These are phyloP conservation scores for Scrobipalpa atriplicella DNA, from an alignment of 2,888 invertebrate genomes.

Conservation along the genomic window DNA sequence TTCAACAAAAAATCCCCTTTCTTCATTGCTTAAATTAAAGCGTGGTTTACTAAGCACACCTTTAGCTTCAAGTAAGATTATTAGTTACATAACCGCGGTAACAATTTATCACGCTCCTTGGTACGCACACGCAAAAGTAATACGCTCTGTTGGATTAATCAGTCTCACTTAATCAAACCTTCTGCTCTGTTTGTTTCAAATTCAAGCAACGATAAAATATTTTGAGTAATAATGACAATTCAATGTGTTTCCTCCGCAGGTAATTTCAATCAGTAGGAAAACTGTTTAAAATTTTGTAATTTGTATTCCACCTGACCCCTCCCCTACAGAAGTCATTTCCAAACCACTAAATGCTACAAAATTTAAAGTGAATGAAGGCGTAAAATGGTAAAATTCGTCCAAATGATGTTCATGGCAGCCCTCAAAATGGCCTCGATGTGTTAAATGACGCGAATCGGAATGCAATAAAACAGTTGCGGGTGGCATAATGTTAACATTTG, in stretches of 20 bases:
- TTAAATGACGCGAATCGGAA: slow-evolving; percentile 58
- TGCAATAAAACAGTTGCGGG: slow-evolving; percentile 61
- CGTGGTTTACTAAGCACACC: not conserved
- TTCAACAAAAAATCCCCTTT: too few relatives aligned
- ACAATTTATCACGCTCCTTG: slow-evolving; percentile 20
- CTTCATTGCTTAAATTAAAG: not conserved
- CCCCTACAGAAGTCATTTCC: slow-evolving; percentile 2
- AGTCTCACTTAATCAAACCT: slow-evolving; percentile 17
- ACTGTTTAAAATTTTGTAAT: slow-evolving; percentile 11
- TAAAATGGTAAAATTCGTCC: slow-evolving; percentile 39
- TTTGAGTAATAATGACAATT: too few relatives aligned
- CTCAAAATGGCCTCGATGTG: slow-evolving; percentile 54
- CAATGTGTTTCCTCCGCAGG: too few relatives aligned
- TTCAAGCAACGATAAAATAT: not conserved
- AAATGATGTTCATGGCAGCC: slow-evolving; percentile 40
- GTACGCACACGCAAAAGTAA: slow-evolving; percentile 21
- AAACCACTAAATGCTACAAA: slow-evolving; percentile 12
- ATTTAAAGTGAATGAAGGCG: slow-evolving; percentile 21
- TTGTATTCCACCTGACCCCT: slow-evolving; percentile 1
- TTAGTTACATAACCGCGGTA: slow-evolving; percentile 19
- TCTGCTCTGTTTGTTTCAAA: not conserved
- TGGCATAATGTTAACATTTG: slow-evolving; percentile 60
- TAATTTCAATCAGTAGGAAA: not conserved
- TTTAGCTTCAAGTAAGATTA: not conserved
- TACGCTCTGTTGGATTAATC: slow-evolving; percentile 12